These are phyloP conservation scores for Drosophila sproati DNA, from an alignment of 1,140 invertebrate genomes.

Conservation along the genomic window DNA sequence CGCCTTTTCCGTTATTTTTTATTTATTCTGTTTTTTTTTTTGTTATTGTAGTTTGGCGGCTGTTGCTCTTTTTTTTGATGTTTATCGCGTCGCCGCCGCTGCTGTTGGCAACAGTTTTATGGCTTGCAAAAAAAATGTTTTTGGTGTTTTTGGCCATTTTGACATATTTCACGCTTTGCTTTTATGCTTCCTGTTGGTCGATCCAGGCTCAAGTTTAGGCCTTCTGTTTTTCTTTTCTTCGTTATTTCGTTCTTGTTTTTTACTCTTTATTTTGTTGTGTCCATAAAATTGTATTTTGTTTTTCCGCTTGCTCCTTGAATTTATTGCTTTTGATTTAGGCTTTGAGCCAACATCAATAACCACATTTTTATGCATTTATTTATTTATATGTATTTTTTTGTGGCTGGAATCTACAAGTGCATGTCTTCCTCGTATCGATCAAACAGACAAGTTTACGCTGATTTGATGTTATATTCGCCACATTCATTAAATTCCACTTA, in stretches of 20 bases:
- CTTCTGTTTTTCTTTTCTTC: conserved; percentile 10
- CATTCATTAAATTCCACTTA: conserved; percentile 56
- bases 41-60: conserved; percentile 6
- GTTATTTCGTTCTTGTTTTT: conserved; percentile 3
- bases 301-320: conserved; percentile 33
- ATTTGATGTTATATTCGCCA: conserved; percentile 8
- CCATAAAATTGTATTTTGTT: conserved; percentile 48
- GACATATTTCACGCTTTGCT: conserved; percentile 51
- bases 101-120: conserved; percentile 48
- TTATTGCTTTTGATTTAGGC: conserved; percentile 49
- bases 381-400: neutral
- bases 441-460: conserved; percentile 7
- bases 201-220: conserved; percentile 16
- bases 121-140: conserved; percentile 16
- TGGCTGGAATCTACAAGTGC: too few relatives aligned
- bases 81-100: conserved; percentile 14
- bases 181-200: conserved; percentile 42
- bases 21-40: conserved; percentile 6
- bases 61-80: conserved; percentile 4
- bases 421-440: conserved; percentile 21
- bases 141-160: conserved; percentile 45
- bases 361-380: conserved; percentile 17
- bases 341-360: neutral
- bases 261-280: conserved; percentile 2
- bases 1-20: neutral